Percentiles rank a stretch among this genome's conserved stretches.
phyloP scores from a whole-genome alignment of 2,797 vertebrate species.

The Diglossa cyanea region DNA sequence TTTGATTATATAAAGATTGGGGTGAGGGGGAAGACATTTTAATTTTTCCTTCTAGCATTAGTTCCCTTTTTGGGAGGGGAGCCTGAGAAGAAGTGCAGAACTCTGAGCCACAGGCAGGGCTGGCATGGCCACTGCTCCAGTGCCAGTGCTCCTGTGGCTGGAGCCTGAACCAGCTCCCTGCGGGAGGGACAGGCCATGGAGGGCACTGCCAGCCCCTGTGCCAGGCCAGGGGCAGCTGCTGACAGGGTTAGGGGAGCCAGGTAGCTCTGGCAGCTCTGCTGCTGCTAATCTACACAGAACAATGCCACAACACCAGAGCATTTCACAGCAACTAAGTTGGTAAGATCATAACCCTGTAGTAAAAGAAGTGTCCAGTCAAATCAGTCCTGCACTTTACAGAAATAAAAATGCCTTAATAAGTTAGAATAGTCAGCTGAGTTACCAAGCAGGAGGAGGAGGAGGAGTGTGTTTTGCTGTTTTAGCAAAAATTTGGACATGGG shows the following conservation, averaged over 20 bases:
- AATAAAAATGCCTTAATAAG: neutral
- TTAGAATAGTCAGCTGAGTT: neutral
- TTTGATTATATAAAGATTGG: neutral
- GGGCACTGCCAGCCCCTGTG: neutral
- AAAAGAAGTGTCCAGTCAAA: neutral
- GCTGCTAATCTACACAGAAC: neutral
- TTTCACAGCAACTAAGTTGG: neutral
- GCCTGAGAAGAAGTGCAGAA: neutral
- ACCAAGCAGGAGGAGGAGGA: neutral
- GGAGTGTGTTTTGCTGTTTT: neutral
- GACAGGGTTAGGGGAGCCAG: neutral
- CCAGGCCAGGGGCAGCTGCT: neutral
- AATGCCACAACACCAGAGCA: neutral
- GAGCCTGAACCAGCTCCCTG: neutral
- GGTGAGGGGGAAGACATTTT: rapidly evolving
- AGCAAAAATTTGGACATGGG: neutral
- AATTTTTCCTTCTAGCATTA: neutral
- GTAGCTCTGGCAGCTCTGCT: neutral
- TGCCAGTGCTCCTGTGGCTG: neutral
- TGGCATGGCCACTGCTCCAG: rapidly evolving
- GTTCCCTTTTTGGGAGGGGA: neutral
- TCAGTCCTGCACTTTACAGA: neutral
- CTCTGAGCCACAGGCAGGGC: rapidly evolving
- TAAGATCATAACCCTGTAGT: neutral
- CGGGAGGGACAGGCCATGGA: rapidly evolving